phyloP scores from a whole-genome alignment of 1,140 invertebrate genomes.

The Lordiphosa clarofinis region DNA sequence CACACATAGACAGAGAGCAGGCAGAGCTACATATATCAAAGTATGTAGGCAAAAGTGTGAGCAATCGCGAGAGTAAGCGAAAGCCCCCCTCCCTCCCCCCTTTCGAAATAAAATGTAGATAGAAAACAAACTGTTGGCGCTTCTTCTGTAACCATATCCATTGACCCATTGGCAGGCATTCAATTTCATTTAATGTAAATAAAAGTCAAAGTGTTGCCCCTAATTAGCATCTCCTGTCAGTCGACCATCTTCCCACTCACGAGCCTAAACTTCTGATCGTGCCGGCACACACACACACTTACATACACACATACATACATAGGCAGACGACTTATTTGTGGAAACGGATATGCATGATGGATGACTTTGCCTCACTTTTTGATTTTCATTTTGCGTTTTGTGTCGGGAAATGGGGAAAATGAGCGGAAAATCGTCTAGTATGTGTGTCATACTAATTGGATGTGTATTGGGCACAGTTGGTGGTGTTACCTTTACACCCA shows the following conservation, averaged over 20 bases:
- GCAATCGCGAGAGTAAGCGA: constrained; percentile 52
- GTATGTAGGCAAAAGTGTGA: no score
- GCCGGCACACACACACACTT: constrained; percentile 43
- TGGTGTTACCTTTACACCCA: constrained; percentile 2
- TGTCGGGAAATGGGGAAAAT: constrained; percentile 64
- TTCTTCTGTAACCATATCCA: constrained; percentile 67
- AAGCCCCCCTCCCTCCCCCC: constrained; percentile 41
- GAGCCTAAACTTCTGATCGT: constrained; percentile 57
- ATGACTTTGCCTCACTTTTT: constrained; percentile 25
- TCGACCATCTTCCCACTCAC: constrained; percentile 15
- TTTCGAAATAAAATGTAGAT: constrained; percentile 27
- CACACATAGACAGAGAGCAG: constrained; percentile 5
- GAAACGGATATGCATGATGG: constrained; percentile 66
- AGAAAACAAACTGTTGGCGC: constrained; percentile 28
- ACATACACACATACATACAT: constrained; percentile 18
- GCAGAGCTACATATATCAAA: constrained; percentile 27
- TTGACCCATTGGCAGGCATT: constrained; percentile 51
- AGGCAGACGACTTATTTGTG: constrained; percentile 22
- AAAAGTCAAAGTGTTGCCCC: constrained; percentile 44
- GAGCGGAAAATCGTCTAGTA: constrained; percentile 59
- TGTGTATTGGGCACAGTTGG: constrained; percentile 2
- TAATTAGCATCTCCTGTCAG: constrained; percentile 71
- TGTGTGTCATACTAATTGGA: constrained; percentile 44
- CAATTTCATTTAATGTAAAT: constrained; percentile 7
- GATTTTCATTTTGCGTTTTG: constrained; percentile 14